Evolutionary conservation across 2,113 vertebrate genomes (phyloP).

Genomic region (Anhinga anhinga): DNA sequence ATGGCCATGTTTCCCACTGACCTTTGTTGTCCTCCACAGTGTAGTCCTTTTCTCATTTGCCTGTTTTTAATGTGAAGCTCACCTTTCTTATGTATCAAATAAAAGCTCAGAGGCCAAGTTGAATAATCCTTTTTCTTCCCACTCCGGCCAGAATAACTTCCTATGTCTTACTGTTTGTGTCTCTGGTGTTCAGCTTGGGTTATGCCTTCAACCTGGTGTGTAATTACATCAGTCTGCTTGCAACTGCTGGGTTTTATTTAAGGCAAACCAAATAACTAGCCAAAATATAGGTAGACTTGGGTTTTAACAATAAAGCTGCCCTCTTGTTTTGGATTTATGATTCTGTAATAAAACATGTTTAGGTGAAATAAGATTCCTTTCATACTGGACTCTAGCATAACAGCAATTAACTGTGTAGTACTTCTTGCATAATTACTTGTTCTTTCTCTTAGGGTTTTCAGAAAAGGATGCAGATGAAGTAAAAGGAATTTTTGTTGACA

Average conservation of each 20-base stretch:
- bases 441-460: conserved; percentile 85
- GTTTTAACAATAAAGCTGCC: background rate
- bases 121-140: background rate
- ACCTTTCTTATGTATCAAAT: background rate
- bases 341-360: background rate
- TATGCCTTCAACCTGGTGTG: too few relatives aligned
- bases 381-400: background rate
- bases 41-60: background rate
- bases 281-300: background rate
- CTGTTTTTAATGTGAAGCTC: background rate
- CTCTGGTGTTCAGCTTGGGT: background rate
- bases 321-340: background rate
- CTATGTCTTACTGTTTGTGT: background rate
- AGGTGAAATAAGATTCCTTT: background rate
- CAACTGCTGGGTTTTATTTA: background rate
- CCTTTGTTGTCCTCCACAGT: background rate
- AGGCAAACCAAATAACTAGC: background rate
- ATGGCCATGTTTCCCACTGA: background rate
- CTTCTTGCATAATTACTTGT: background rate
- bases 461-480: conserved; percentile 98
- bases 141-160: background rate
- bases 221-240: background rate
- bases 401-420: background rate
- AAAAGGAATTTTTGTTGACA: conserved; percentile 98
- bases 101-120: background rate